These are phyloP conservation scores for Augiades crinisus DNA, from an alignment of 2,888 invertebrate genomes.

Conservation along the genomic window DNA sequence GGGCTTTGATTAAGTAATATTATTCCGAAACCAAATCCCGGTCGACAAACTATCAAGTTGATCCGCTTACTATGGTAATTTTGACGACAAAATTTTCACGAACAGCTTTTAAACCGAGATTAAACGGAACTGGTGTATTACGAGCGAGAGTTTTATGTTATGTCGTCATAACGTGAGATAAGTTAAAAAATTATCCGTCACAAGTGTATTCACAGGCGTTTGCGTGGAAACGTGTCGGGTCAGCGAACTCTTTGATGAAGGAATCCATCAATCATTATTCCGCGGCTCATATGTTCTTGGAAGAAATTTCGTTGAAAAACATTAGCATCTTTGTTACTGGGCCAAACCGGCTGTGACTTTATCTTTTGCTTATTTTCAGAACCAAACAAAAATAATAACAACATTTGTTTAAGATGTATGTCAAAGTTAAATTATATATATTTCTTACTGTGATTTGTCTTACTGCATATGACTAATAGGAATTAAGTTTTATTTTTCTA, in stretches of 20 bases:
- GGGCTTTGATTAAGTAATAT: slow-evolving; percentile 55
- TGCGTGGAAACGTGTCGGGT: slow-evolving; percentile 45
- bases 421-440: no score
- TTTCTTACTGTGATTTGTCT: no score
- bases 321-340: no score
- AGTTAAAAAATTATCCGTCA: slow-evolving; percentile 47
- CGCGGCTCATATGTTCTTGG: neutral
- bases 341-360: no score
- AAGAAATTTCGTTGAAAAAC: neutral
- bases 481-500: no score
- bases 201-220: slow-evolving; percentile 60
- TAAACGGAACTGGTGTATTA: neutral
- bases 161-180: slow-evolving; percentile 20
- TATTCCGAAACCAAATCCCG: slow-evolving; percentile 60
- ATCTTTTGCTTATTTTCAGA: no score
- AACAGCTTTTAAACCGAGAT: slow-evolving; percentile 5
- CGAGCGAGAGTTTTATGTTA: slow-evolving; percentile 3
- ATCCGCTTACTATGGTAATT: slow-evolving; percentile 62
- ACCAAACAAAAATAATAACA: no score
- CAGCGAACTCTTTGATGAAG: slow-evolving; percentile 70
- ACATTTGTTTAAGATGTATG: no score
- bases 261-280: slow-evolving; percentile 67
- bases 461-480: no score
- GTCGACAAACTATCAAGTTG: slow-evolving; percentile 43
- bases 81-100: slow-evolving; percentile 1